Percentiles rank a stretch among this genome's conserved stretches.
These are phyloP conservation scores for Laterallus jamaicensis DNA, from an alignment of 2,113 vertebrate species.

Conservation along the genomic window DNA sequence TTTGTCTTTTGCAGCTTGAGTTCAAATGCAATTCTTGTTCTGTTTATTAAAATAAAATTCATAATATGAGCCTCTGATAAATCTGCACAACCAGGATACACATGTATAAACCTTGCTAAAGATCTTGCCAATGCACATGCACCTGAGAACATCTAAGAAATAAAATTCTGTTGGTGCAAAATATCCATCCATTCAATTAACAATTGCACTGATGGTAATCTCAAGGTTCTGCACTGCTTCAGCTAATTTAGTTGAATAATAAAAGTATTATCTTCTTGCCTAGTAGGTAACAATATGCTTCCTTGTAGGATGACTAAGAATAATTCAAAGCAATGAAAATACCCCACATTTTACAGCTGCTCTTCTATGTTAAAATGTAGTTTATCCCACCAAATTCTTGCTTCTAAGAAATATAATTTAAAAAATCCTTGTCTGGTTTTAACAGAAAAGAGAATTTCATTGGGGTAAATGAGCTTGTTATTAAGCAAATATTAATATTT, in stretches of 20 bases:
- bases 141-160: background rate
- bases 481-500: background rate
- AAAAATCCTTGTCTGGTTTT: background rate
- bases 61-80: conserved; percentile 15
- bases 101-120: background rate
- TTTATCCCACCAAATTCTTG: background rate
- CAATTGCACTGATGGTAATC: background rate
- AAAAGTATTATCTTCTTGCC: background rate
- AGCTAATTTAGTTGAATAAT: conserved; percentile 10
- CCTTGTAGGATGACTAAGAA: background rate
- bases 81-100: background rate
- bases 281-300: background rate
- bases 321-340: conserved; percentile 18
- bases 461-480: background rate
- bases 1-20: conserved; percentile 88
- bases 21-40: conserved; percentile 94
- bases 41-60: conserved; percentile 71
- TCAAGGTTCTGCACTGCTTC: conserved; percentile 9
- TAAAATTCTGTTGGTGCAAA: background rate
- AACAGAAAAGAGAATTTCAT: background rate
- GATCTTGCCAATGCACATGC: background rate
- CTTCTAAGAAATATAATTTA: background rate
- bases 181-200: background rate
- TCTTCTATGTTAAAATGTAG: background rate
- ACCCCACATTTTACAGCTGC: background rate